Evolutionary conservation across 2,797 vertebrate genomes (phyloP).

Genomic region (Margarornis squamiger): DNA sequence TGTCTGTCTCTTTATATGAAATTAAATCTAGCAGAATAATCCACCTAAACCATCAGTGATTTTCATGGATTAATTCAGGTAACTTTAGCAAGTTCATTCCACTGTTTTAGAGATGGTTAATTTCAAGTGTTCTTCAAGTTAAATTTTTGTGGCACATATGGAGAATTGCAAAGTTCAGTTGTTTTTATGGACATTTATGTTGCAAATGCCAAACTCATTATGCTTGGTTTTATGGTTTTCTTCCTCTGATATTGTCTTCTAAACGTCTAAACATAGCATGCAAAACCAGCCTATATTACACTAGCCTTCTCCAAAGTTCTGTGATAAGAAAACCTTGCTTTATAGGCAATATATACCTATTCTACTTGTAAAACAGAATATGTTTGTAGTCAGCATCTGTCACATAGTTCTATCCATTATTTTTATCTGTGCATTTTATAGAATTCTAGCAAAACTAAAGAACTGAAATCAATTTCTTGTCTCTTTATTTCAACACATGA

Average conservation of each 20-base stretch:
- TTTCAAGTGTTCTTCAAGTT: not conserved
- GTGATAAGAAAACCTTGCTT: not conserved
- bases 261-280: not conserved
- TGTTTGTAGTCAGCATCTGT: not conserved
- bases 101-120: not conserved
- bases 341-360: not conserved
- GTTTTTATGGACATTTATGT: not conserved
- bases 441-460: not conserved
- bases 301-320: not conserved
- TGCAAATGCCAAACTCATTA: not conserved
- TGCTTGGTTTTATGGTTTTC: not conserved
- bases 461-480: not conserved
- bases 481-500: not conserved
- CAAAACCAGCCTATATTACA: not conserved
- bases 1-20: not conserved
- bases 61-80: not conserved
- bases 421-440: not conserved
- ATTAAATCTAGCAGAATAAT: not conserved
- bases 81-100: not conserved
- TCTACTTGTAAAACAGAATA: not conserved
- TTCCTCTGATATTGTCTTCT: not conserved
- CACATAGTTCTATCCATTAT: not conserved
- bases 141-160: not conserved
- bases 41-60: not conserved
- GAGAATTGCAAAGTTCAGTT: not conserved